Evolutionary conservation across 2,888 invertebrate species (phyloP).

Genomic region (Dynastes tityus): DNA sequence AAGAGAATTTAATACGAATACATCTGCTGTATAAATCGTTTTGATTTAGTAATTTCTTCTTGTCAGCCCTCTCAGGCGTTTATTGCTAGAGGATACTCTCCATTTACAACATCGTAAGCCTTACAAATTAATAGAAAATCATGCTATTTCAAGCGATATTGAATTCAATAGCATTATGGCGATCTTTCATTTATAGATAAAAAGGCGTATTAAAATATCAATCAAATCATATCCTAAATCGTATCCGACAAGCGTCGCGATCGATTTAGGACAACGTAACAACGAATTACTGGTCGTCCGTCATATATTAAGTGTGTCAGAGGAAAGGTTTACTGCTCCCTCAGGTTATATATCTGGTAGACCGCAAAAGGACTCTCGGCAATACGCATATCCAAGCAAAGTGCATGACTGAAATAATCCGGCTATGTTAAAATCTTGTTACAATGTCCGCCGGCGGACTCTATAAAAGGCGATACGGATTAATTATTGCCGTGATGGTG

Average conservation of each 20-base stretch:
- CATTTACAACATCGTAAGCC: too few relatives aligned
- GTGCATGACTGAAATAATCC: constrained; percentile 43
- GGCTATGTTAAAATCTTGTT: constrained; percentile 40
- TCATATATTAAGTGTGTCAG: constrained; percentile 22
- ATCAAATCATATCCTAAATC: neutral
- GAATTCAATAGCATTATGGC: too few relatives aligned
- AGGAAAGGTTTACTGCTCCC: constrained; percentile 18
- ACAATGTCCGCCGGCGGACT: constrained; percentile 5
- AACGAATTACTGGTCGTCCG: constrained; percentile 21
- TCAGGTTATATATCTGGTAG: constrained; percentile 8
- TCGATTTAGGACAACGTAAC: constrained; percentile 21
- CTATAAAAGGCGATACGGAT: constrained; percentile 45
- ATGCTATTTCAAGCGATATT: too few relatives aligned
- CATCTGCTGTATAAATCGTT: too few relatives aligned
- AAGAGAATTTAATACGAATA: too few relatives aligned
- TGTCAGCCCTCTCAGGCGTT: too few relatives aligned
- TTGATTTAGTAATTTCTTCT: too few relatives aligned
- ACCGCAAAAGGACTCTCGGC: constrained; percentile 17
- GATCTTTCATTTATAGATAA: too few relatives aligned
- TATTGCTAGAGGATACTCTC: too few relatives aligned
- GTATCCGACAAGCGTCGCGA: neutral
- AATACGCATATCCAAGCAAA: too few relatives aligned
- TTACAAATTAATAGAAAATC: too few relatives aligned
- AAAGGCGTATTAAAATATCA: neutral
- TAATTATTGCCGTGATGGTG: constrained; percentile 35